phyloP scores from a whole-genome alignment of 2,797 vertebrate genomes.

The Bovichtus diacanthus region DNA sequence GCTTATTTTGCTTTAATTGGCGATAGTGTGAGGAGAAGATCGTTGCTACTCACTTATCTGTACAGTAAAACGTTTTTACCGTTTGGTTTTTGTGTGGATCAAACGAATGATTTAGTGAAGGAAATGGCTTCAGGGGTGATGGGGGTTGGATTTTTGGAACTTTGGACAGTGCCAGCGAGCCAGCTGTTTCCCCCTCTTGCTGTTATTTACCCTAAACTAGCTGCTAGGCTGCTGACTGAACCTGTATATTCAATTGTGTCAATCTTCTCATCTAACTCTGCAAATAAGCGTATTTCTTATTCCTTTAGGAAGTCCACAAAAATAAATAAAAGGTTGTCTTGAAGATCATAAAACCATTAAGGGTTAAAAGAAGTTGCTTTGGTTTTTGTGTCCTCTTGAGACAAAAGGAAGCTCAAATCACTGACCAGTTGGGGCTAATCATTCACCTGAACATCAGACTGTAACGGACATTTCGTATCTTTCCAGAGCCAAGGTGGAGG shows the following conservation, averaged over 20 bases:
- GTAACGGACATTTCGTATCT: conserved; percentile 50
- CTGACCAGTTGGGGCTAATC: conserved; percentile 61
- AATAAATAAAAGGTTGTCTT: neutral
- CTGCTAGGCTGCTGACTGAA: neutral
- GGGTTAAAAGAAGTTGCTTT: neutral
- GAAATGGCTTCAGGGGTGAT: neutral
- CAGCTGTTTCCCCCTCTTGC: neutral
- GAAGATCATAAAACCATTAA: conserved; percentile 3
- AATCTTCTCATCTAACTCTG: neutral
- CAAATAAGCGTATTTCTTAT: neutral
- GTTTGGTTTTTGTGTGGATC: too few relatives aligned
- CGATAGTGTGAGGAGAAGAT: neutral
- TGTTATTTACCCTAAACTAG: neutral
- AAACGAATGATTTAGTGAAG: too few relatives aligned
- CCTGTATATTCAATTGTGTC: neutral
- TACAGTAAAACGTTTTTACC: too few relatives aligned
- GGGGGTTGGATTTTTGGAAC: neutral
- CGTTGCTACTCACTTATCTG: neutral
- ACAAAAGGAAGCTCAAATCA: conserved; percentile 48
- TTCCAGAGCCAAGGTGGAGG: conserved; percentile 13
- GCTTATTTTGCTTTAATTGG: neutral
- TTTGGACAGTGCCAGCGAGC: neutral
- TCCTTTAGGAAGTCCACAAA: neutral
- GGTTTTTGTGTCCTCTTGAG: conserved; percentile 12
- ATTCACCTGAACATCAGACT: conserved; percentile 72